Evolutionary conservation across 2,888 invertebrate species (phyloP), one percentile per base, ranked within the genome.

Genomic region (Leucoma salicis): DNA sequence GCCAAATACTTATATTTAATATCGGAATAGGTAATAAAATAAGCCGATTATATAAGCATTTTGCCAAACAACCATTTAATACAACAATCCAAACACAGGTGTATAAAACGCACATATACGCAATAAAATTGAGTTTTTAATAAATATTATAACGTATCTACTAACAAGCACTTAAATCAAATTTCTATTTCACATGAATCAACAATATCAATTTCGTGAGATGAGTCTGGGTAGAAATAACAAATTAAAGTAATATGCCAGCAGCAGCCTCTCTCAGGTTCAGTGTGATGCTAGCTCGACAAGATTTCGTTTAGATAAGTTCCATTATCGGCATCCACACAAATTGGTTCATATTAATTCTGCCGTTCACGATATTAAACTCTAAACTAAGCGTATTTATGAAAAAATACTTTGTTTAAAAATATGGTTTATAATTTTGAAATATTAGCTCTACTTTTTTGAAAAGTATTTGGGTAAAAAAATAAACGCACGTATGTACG

Each of bases 241-340:
- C 41, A 47, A 54, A 48, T 29, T 29, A 45, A 50, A 48, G 42
- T 39, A 31, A 29, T 14, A 28, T 46, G 53, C 42, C 48, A 42
- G 42, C 35, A 42, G 42, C 49, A 52, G 49, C 48, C 43, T 44
- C 49, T 47, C 35, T 3, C 29, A 13, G 1, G 6, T 13, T 13
- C 40, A 51, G 46, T 55, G 56, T 29, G 57, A 62, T 52, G 55
- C 47, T 46, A 40, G 49, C 52, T 57, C 53, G 55, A 59, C 58
- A 46, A 55, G 54, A 67, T 62, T 67, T 69, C 58, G 64, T 68
- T 66, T 59, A 65, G 67, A 69, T 67, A 66, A 66, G 51, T 48
- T 32, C 53, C 35, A 45, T 61, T 59, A 68, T 65, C 62, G 54
- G 53, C 54, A 54, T 52, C 49, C 52, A 46, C 56, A 57, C 56